Evolutionary conservation across 1,140 invertebrate species (phyloP).

Genomic region (Sarcophaga bullata): DNA sequence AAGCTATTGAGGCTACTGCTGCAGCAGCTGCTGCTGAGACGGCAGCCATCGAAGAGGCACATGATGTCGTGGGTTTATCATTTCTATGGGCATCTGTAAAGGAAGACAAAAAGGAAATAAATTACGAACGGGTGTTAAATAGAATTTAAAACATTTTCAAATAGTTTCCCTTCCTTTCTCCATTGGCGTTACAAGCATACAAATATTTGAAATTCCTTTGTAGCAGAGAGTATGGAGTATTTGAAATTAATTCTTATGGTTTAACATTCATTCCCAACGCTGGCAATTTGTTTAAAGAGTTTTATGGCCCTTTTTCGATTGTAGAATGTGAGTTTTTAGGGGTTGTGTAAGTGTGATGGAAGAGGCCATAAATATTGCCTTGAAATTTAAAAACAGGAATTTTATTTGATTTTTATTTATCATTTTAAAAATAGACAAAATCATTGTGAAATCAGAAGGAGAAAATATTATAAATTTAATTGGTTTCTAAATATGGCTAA

Average conservation of each 20-base stretch:
- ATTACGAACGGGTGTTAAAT: neutral
- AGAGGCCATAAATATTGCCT: constrained; percentile 47
- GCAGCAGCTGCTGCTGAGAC: constrained; percentile 38
- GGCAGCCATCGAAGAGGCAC: constrained; percentile 37
- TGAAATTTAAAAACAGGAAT: constrained; percentile 26
- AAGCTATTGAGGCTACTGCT: constrained; percentile 51
- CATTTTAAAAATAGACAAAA: neutral
- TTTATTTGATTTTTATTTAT: constrained; percentile 41
- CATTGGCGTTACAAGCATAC: neutral
- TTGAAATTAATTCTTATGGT: neutral
- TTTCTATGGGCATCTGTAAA: constrained; percentile 44
- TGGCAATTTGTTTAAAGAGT: constrained; percentile 13
- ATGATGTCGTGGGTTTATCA: constrained; percentile 34
- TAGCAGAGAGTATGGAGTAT: neutral
- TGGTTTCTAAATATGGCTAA: constrained; percentile 54
- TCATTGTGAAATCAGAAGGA: neutral
- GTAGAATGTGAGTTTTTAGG: neutral
- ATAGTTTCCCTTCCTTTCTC: neutral
- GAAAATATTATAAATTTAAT: constrained; percentile 47
- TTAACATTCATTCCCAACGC: no score
- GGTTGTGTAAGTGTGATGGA: constrained; percentile 44
- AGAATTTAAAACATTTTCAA: neutral
- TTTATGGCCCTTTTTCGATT: neutral
- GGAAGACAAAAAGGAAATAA: constrained; percentile 21
- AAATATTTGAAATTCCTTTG: neutral